Percentiles rank a stretch among this genome's conserved stretches.
phyloP scores from a whole-genome alignment of 2,888 invertebrate species.

The Ochropleura plecta region DNA sequence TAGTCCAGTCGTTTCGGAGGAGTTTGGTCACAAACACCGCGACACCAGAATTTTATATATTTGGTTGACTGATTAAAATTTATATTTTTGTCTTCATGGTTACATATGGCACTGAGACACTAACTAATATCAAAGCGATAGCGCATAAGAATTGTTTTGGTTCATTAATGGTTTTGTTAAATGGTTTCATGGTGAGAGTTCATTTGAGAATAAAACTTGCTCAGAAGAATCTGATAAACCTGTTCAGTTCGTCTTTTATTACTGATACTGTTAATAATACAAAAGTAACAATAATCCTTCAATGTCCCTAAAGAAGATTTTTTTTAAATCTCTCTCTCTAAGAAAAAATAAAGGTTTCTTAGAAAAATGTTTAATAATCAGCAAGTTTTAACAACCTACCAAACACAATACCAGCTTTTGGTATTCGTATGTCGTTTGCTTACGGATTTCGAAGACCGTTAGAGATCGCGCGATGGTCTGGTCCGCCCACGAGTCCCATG shows the following conservation, averaged over 20 bases:
- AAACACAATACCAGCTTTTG: constrained; percentile 30
- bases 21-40: too few species aligned
- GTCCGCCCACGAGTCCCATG: constrained; percentile 71
- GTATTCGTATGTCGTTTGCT: constrained; percentile 58
- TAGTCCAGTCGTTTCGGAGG: too few species aligned
- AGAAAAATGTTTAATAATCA: neutral
- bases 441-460: constrained; percentile 65
- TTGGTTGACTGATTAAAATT: too few species aligned
- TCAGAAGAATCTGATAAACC: neutral
- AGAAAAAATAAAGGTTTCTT: neutral
- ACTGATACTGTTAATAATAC: neutral
- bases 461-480: constrained; percentile 65
- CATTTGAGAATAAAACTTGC: neutral
- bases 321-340: too few species aligned
- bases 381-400: neutral
- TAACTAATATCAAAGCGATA: too few species aligned
- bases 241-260: neutral
- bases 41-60: too few species aligned
- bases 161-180: neutral
- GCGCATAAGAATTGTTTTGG: too few species aligned
- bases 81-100: too few species aligned
- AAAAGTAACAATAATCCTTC: neutral
- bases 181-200: neutral
- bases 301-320: too few species aligned
- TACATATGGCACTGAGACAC: too few species aligned